Percentiles rank a stretch among this genome's conserved stretches.
These are phyloP conservation scores for Drosophila pruinosa DNA, from an alignment of 1,140 invertebrate species.

Conservation along the genomic window DNA sequence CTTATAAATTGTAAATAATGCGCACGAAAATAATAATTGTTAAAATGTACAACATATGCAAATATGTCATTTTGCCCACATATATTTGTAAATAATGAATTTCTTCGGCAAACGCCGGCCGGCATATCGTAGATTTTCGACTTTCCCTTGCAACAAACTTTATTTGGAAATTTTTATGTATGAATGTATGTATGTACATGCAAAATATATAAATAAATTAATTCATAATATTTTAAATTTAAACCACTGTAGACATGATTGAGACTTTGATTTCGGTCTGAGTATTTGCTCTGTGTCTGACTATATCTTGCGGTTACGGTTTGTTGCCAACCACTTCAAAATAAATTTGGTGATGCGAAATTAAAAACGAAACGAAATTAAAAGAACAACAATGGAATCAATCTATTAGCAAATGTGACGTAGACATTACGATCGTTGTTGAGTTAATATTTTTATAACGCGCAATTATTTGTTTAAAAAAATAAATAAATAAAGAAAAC, in stretches of 20 bases:
- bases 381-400: conserved; percentile 28
- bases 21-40: background rate
- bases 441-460: conserved; percentile 37
- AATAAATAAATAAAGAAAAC: conserved; percentile 27
- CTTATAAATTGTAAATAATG: conserved; percentile 17
- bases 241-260: conserved; percentile 16
- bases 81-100: too few species aligned
- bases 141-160: conserved; percentile 31
- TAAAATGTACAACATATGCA: background rate
- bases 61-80: too few species aligned
- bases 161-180: background rate
- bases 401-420: conserved; percentile 33
- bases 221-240: conserved; percentile 5
- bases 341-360: conserved; percentile 21
- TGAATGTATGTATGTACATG: too few species aligned
- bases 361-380: conserved; percentile 21
- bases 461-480: conserved; percentile 42
- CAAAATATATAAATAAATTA: background rate
- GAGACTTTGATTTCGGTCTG: background rate
- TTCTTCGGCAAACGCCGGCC: conserved; percentile 37
- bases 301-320: conserved; percentile 21
- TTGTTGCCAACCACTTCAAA: conserved; percentile 24
- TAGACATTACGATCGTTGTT: conserved; percentile 8
- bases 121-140: conserved; percentile 23
- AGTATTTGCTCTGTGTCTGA: conserved; percentile 6